These are phyloP conservation scores for Parochlus steinenii DNA, from an alignment of 2,888 invertebrate species.

Conservation along the genomic window DNA sequence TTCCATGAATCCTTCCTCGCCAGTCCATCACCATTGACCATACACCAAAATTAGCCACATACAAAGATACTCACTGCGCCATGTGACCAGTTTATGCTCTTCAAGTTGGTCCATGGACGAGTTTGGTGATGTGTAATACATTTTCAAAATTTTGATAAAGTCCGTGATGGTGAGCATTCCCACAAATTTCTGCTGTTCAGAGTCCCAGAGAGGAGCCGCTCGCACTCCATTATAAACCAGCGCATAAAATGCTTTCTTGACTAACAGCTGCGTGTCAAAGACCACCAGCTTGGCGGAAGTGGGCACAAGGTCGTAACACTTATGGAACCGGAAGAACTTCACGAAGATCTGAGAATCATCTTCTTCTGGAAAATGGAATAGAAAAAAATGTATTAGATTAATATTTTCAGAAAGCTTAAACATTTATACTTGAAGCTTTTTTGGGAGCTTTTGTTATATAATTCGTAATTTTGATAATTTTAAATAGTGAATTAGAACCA, in stretches of 20 bases:
- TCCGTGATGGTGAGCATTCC: slow-evolving; percentile 99
- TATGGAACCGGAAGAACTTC: slow-evolving; percentile 99
- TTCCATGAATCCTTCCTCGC: no score
- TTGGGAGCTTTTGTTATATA: no score
- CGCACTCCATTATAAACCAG: slow-evolving; percentile 97
- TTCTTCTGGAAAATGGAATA: slow-evolving; percentile 57
- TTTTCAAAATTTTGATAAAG: slow-evolving; percentile 95
- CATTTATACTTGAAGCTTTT: no score
- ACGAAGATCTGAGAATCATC: slow-evolving; percentile 95
- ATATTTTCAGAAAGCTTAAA: no score
- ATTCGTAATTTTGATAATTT: no score
- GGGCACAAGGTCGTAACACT: slow-evolving; percentile 98
- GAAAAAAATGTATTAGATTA: slow-evolving; percentile 19
- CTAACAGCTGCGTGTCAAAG: slow-evolving; percentile 95
- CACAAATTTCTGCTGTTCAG: slow-evolving; percentile 76
- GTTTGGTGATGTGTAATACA: slow-evolving; percentile 89
- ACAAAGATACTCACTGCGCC: slow-evolving; percentile 55
- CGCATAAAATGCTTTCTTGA: slow-evolving; percentile 98
- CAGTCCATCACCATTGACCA: no score
- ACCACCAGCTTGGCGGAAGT: slow-evolving; percentile 98
- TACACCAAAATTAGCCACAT: background rate
- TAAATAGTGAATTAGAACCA: no score
- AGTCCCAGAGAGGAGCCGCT: slow-evolving; percentile 97
- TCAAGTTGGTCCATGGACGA: slow-evolving; percentile 92
- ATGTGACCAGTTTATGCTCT: slow-evolving; percentile 91